These are phyloP conservation scores for Pseudochirops cupreus DNA, from an alignment of 2,797 vertebrate species.

Conservation along the genomic window DNA sequence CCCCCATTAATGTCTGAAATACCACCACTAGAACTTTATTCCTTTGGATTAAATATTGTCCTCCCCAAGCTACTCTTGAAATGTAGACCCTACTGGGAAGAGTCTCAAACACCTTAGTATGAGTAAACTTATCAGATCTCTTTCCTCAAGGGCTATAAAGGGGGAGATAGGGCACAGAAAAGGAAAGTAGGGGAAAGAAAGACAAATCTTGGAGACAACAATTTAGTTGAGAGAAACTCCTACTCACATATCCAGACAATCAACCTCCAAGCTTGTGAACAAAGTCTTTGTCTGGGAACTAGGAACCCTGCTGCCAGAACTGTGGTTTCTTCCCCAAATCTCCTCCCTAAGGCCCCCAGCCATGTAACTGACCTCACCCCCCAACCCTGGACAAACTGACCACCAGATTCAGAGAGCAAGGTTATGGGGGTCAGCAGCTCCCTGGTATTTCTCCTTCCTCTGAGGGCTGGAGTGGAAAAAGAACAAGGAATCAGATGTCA, in stretches of 20 bases:
- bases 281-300: neutral
- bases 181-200: neutral
- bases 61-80: neutral
- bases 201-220: neutral
- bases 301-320: neutral
- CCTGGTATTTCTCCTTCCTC: neutral
- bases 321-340: neutral
- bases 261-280: neutral
- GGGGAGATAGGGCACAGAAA: neutral
- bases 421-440: neutral
- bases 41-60: neutral
- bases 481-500: neutral
- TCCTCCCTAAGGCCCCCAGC: no score
- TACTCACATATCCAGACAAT: neutral
- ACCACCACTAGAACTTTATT: neutral
- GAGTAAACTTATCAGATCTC: neutral
- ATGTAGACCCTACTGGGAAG: neutral
- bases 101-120: neutral
- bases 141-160: neutral
- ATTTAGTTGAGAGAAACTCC: neutral
- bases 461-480: neutral
- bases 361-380: neutral
- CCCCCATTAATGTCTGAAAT: neutral
- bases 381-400: neutral
- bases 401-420: neutral